Base-by-base conservation (phyloP, 35 echinoderm and acorn worm genomes). In the Amphiura filiformis region DNA sequence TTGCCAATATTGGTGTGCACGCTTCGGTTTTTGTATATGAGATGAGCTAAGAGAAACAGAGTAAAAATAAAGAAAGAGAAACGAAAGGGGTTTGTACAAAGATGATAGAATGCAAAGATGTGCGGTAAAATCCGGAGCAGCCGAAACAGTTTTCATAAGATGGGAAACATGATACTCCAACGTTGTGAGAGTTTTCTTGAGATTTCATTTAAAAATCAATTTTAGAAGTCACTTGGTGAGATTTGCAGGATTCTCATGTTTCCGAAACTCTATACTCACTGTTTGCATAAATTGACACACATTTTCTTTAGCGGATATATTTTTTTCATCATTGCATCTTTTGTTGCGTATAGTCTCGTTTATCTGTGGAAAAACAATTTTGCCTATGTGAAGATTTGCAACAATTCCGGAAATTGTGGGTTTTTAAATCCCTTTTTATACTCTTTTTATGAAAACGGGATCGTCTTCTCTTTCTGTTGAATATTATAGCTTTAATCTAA, bases 171-270 rank as follows among this genome's bases (percentile, higher is more conserved):
- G 61, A 70, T 70, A 70, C 61, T 26, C 26, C 2, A 23, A 70
- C 61, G 61, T 70, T 70, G 41, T 30, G 61, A 70, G 61, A 13
- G 61, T 70, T 70, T 70, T 70, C 28, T 30, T 23, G 26, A 70
- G 61, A 70, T 70, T 70, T 70, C 61, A 70, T 70, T 70, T 70
- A 70, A 70, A 70, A 70, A 70, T 70, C 61, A 70, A 70, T 70
- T 70, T 70, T 70, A 23, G 61, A 70, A 70, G 61, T 70, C 61
- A 70, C 11, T 70, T 13, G 1, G 61, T 70, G 15, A 70, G 61
- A 70, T 70, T 70, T 30, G 28, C 26, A 70, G 28, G 61, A 70
- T 13, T 70, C 61, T 70, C 61, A 70, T 70, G 28, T 70, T 70
- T 70, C 61, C 61, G 61, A 70, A 70, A 70, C 28, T 70, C 61